Base-by-base conservation (phyloP, 23 tunicate genomes). In the Phallusia fumigata region DNA sequence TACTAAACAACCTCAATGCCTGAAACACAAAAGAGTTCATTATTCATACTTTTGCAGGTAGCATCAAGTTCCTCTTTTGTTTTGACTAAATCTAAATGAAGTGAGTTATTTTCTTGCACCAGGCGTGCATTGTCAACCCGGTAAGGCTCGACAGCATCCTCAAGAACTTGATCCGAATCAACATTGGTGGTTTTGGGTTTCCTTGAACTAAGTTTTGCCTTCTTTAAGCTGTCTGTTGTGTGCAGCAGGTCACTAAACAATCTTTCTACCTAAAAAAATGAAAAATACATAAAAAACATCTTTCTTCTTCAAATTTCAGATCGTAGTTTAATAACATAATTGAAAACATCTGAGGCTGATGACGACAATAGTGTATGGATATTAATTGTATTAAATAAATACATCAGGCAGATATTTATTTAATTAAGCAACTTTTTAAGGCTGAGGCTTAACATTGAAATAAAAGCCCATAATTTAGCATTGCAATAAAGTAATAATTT, bases 201-300 rank as follows among this genome's bases (percentile, higher is more conserved):
- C 30, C 45, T 82, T 31, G 36, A 52, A 30, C 82, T 65, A 45
- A 94, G 84, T 89, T 94, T 94, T 1, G 94, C 73, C 53, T 94
- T 94, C 73, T 94, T 94, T 64, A 94, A 89, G 35, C 95, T 90
- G 78, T 94, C 91, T 21, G 98, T 94, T 31, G 98, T 94, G 89
- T 94, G 98, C 64, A 94, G 82, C 10, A 94, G 73, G 65, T 94
- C 98, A 33, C 95, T 81, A 44, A 94, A 94, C 44, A 94, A 44
- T 49, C 90, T 79, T 69, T 94, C 90, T 0, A 89, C 94, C 94
- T 89, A 33, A 24, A 58, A 58, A 52, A 65, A 79, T 35, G 11
- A 58, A 58, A 58, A 21, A 16, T 22, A 24, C 13, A 58, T 6
- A 58, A n/a, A n/a, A n/a, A n/a, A n/a, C n/a, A n/a, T n/a, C n/a